Conservation (phyloP, 2,888 invertebrate genomes). For the Scaptomyza parva region DNA sequence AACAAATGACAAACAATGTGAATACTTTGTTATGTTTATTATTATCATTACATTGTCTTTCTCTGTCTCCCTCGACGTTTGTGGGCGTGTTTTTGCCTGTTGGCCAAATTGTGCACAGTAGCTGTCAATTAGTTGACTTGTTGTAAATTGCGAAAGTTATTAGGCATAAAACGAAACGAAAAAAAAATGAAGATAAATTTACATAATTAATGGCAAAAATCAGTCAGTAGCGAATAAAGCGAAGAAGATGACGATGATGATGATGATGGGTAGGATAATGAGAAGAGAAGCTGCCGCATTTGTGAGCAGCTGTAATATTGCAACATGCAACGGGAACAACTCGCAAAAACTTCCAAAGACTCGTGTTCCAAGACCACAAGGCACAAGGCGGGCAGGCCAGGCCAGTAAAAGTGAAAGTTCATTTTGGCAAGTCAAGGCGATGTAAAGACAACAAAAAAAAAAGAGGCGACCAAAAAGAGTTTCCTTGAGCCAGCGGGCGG, state of each 20-base stretch:
- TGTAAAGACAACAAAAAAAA: constrained; percentile 27
- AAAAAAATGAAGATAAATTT: constrained; percentile 64
- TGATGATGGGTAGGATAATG: constrained; percentile 5
- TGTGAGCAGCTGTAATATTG: constrained; percentile 31
- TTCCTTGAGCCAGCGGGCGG: constrained; percentile 78
- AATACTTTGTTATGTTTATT: constrained; percentile 26
- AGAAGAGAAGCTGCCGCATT: constrained; percentile 10
- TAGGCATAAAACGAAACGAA: constrained; percentile 48
- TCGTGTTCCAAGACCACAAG: constrained; percentile 29
- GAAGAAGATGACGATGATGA: constrained; percentile 7
- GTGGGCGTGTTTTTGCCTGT: constrained; percentile 24
- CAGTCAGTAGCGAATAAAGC: constrained; percentile 27
- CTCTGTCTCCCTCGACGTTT: constrained; percentile 7
- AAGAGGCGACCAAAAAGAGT: constrained; percentile 49
- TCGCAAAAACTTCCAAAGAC: constrained; percentile 10
- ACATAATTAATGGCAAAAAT: constrained; percentile 79
- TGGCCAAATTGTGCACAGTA: constrained; percentile 53
- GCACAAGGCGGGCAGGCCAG: too few relatives aligned
- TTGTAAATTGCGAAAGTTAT: constrained; percentile 74
- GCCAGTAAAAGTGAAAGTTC: constrained; percentile 78
- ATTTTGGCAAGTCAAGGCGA: constrained; percentile 76
- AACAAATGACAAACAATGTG: constrained; percentile 15
- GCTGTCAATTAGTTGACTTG: constrained; percentile 71
- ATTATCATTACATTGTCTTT: constrained; percentile 29
- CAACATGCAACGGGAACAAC: constrained; percentile 56